phyloP scores from a whole-genome alignment of 2,113 vertebrate genomes.

The Sarotherodon lohbergeri region DNA sequence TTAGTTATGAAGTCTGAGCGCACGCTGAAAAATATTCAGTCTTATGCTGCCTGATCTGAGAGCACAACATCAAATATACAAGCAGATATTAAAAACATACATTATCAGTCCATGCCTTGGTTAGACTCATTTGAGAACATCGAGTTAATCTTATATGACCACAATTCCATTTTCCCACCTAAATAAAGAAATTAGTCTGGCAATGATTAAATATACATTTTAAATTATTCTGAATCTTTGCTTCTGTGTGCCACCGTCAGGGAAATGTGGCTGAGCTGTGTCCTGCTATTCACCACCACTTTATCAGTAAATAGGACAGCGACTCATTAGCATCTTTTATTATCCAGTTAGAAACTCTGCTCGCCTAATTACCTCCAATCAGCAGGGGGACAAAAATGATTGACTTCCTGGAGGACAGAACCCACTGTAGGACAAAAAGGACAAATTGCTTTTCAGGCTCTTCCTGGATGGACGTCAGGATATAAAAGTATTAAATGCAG shows the following conservation, averaged over 20 bases:
- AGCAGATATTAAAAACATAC: background rate
- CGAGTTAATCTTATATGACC: background rate
- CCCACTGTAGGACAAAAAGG: slow-evolving; percentile 49
- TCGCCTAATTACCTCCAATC: slow-evolving; percentile 70
- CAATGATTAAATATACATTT: background rate
- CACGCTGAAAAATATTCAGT: background rate
- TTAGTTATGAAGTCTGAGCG: background rate
- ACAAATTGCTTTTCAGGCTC: slow-evolving; percentile 6
- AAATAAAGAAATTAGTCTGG: background rate
- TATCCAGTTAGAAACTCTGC: slow-evolving; percentile 64
- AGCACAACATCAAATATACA: background rate
- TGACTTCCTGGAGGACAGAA: slow-evolving; percentile 57
- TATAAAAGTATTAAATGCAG: background rate
- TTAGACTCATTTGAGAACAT: background rate
- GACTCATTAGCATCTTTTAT: slow-evolving; percentile 70
- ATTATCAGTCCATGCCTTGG: background rate
- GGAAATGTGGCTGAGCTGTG: background rate
- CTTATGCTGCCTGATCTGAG: background rate
- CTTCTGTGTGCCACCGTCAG: background rate
- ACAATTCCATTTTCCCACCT: background rate
- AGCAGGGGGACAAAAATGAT: slow-evolving; percentile 55
- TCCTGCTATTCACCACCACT: slow-evolving; percentile 12
- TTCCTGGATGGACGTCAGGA: background rate
- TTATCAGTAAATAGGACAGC: slow-evolving; percentile 60
- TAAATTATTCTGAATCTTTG: background rate